Percentiles rank a stretch among this genome's conserved stretches.
Conservation (phyloP, 2,888 invertebrate species). For the Tetheella fluctuosa region DNA sequence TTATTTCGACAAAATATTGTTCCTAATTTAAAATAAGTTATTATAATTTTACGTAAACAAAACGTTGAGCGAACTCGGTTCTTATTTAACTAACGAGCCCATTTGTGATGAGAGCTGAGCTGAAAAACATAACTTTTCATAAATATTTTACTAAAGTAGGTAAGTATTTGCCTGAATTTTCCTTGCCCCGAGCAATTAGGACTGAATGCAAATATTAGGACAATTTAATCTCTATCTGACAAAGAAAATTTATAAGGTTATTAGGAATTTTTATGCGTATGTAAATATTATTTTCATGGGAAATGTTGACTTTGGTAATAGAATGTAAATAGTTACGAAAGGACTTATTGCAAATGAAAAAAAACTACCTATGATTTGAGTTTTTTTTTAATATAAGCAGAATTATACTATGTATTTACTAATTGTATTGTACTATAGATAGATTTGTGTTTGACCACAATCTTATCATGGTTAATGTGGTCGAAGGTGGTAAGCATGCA, state of each 20-base stretch:
- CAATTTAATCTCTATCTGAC: neutral
- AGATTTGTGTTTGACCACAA: too few species aligned
- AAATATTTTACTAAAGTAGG: neutral
- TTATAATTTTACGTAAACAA: neutral
- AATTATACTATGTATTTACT: too few species aligned
- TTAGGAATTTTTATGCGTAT: neutral
- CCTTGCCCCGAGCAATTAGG: neutral
- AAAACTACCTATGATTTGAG: neutral
- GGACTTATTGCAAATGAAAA: neutral
- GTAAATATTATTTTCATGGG: neutral
- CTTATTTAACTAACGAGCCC: neutral
- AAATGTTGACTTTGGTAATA: neutral
- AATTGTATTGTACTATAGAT: too few species aligned
- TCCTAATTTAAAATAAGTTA: neutral
- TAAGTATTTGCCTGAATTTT: neutral
- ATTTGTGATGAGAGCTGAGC: too few species aligned
- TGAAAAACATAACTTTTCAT: too few species aligned
- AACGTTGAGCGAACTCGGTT: neutral
- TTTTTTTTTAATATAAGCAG: too few species aligned
- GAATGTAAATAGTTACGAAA: neutral
- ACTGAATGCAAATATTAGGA: neutral
- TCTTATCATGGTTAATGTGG: too few species aligned
- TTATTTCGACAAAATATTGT: neutral
- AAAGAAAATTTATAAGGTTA: neutral
- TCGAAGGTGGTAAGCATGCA: too few species aligned